Evolutionary conservation across 2,888 invertebrate species (phyloP), one percentile per base, ranked within the genome.

Genomic region (Anarsia innoxiella): DNA sequence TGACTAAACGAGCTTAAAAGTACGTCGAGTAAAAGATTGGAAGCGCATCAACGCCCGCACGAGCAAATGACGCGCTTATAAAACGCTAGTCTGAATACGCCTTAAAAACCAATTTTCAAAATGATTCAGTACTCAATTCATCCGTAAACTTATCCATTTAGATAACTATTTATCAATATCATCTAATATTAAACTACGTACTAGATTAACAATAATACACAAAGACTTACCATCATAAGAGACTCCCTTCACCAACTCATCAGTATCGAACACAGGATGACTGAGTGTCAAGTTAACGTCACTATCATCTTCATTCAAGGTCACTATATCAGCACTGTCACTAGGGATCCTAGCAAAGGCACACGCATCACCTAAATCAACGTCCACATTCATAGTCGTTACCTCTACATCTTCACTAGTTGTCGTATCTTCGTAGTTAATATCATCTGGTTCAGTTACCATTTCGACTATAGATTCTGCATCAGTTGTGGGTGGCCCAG

Each of bases 141-240:
- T n/a, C n/a, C n/a, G n/a, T n/a, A n/a, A n/a, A n/a, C n/a, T n/a
- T n/a, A n/a, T n/a, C n/a, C n/a, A n/a, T n/a, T n/a, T n/a, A n/a
- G n/a, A n/a, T n/a, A n/a, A n/a, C n/a, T n/a, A n/a, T n/a, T n/a
- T n/a, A n/a, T n/a, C n/a, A n/a, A n/a, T n/a, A n/a, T n/a, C n/a
- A n/a, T n/a, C n/a, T n/a, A n/a, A n/a, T n/a, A n/a, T n/a, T n/a
- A n/a, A n/a, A n/a, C n/a, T n/a, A n/a, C n/a, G n/a, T n/a, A n/a
- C n/a, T n/a, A n/a, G n/a, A n/a, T n/a, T n/a, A n/a, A n/a, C n/a
- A n/a, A n/a, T n/a, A n/a, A n/a, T 19, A 19, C 8, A 5, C 25
- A 9, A 25, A 4, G 8, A 74, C 83, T 82, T 62, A 88, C 88
- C 88, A 66, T 88, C 85, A 63, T 88, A 88, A 31, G 75, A 65